Conservation (phyloP, 2,888 invertebrate genomes). For the Lathronympha strigana region DNA sequence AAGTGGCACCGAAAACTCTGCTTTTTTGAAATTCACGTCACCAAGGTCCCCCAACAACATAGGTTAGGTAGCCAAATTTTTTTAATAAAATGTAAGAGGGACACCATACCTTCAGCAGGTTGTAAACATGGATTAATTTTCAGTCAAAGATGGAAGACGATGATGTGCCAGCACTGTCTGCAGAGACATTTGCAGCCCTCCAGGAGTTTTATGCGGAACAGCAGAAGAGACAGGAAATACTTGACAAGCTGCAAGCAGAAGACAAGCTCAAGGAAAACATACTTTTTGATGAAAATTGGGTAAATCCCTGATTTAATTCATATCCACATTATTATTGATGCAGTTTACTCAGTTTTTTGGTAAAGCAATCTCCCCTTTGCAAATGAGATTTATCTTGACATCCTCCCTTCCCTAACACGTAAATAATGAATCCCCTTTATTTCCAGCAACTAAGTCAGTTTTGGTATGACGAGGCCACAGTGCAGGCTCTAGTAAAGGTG, state of each 20-base stretch:
- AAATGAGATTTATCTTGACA: too few relatives aligned
- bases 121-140: neutral
- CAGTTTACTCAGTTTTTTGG: too few relatives aligned
- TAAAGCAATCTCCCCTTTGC: too few relatives aligned
- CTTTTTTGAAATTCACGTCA: too few relatives aligned
- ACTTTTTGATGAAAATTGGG: conserved; percentile 93
- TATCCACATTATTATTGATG: too few relatives aligned
- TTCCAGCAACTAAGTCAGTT: conserved; percentile 97
- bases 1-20: too few relatives aligned
- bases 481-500: conserved; percentile 87
- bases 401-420: too few relatives aligned
- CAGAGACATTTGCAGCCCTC: conserved; percentile 88
- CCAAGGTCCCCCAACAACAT: too few relatives aligned
- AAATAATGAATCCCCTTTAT: too few relatives aligned
- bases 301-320: conserved; percentile 54
- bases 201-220: conserved; percentile 91
- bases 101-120: too few relatives aligned
- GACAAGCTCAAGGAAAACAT: conserved; percentile 75
- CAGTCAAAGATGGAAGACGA: conserved; percentile 74
- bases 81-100: too few relatives aligned
- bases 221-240: conserved; percentile 84
- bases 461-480: conserved; percentile 96
- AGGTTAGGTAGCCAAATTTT: too few relatives aligned
- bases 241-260: conserved; percentile 75
- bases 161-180: conserved; percentile 87